Conservation (phyloP, 2,888 invertebrate species). For the Lasioglossum malachurum region DNA sequence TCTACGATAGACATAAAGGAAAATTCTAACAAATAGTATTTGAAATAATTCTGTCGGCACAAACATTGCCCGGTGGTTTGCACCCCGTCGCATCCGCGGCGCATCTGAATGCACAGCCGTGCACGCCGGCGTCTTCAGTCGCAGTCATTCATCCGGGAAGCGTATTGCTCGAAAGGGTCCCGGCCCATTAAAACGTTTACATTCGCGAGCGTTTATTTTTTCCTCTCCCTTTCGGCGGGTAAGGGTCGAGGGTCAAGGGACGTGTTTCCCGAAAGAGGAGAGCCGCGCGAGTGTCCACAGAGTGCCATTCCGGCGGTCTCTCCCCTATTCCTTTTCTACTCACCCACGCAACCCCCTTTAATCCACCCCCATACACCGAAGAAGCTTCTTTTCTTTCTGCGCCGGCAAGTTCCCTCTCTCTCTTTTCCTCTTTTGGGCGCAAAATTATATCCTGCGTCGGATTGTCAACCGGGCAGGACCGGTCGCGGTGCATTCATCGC, state of each 20-base stretch:
- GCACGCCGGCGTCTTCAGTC: conserved; percentile 39
- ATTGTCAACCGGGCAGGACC: conserved; percentile 47
- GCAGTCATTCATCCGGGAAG: conserved; percentile 57
- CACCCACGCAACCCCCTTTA: conserved; percentile 31
- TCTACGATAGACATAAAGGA: too few relatives aligned
- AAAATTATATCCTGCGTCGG: conserved; percentile 59
- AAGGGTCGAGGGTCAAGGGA: conserved; percentile 75
- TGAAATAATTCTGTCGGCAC: not conserved
- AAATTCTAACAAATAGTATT: not conserved
- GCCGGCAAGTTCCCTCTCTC: not conserved
- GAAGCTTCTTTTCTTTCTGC: conserved; percentile 26
- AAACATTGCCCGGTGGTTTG: not conserved
- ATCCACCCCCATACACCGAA: conserved; percentile 18
- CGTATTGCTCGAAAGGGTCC: conserved; percentile 72
- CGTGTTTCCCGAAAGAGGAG: conserved; percentile 71
- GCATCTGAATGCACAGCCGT: conserved; percentile 11
- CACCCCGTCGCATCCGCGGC: not conserved
- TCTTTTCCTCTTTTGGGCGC: not conserved
- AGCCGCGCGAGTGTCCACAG: conserved; percentile 74
- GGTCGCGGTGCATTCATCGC: conserved; percentile 44
- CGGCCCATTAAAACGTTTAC: conserved; percentile 77
- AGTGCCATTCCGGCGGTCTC: conserved; percentile 65
- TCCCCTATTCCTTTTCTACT: conserved; percentile 12
- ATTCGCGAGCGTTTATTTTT: conserved; percentile 67
- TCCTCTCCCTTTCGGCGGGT: conserved; percentile 23